Evolutionary conservation across 2,888 invertebrate species (phyloP).

Genomic region (Isotomurus palustris): DNA sequence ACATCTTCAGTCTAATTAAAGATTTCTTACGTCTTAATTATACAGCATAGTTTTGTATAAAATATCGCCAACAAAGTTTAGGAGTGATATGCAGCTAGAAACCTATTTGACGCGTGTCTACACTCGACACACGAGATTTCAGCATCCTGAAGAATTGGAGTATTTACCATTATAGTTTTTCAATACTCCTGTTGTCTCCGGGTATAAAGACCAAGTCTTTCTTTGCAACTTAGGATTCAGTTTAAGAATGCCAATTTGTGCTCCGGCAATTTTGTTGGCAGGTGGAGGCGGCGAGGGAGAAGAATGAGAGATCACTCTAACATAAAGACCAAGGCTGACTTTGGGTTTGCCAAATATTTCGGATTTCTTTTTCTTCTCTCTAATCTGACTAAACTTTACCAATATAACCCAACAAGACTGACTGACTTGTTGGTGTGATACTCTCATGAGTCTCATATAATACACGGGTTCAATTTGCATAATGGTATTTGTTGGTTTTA

Average conservation of each 20-base stretch:
- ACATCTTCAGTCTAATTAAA: too few species aligned
- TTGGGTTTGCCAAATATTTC: slow-evolving; percentile 31
- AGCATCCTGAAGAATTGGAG: too few species aligned
- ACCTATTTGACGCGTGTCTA: too few species aligned
- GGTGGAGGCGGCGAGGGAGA: slow-evolving; percentile 46
- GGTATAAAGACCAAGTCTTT: background rate
- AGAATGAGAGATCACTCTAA: slow-evolving; percentile 32
- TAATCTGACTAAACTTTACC: background rate
- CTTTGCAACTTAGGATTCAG: background rate
- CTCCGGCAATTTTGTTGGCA: slow-evolving; percentile 24
- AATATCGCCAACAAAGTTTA: too few species aligned
- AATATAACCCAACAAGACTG: slow-evolving; percentile 6
- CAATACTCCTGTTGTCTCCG: background rate
- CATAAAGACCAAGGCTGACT: background rate
- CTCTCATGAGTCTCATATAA: too few species aligned
- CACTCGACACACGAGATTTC: too few species aligned
- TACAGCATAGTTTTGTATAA: too few species aligned
- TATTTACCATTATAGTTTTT: background rate
- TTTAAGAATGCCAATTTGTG: slow-evolving; percentile 5
- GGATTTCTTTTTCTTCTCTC: slow-evolving; percentile 25
- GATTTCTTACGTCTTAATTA: too few species aligned
- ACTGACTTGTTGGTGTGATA: too few species aligned
- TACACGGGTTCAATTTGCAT: too few species aligned
- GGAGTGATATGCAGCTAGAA: too few species aligned
- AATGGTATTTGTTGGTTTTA: too few species aligned